A percentile compares a stretch with the other conserved stretches of the same genome.
Evolutionary conservation across 2,888 invertebrate species (phyloP).

Genomic region (Diarsia brunnea): DNA sequence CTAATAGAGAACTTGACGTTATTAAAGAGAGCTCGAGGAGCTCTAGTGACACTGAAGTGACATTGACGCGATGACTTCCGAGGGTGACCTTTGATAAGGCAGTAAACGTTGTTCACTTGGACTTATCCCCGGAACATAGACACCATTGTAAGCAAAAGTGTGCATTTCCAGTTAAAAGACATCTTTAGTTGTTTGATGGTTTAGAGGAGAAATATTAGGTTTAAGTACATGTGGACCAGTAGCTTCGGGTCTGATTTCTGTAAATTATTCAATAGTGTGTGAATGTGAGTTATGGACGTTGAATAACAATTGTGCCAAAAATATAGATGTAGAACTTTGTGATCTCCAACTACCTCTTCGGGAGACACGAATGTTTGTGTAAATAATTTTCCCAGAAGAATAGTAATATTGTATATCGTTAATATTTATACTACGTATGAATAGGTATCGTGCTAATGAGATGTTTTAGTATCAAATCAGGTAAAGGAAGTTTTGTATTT

Average conservation of each 20-base stretch:
- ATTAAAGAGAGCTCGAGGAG: conserved; percentile 90
- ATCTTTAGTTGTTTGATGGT: conserved; percentile 73
- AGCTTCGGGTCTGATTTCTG: conserved; percentile 79
- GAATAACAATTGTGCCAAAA: conserved; percentile 62
- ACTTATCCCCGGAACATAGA: conserved; percentile 78
- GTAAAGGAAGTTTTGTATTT: conserved; percentile 75
- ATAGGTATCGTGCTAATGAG: conserved; percentile 47
- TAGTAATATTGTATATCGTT: conserved; percentile 55
- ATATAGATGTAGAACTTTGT: conserved; percentile 55
- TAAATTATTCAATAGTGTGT: conserved; percentile 69
- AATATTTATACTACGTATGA: conserved; percentile 62
- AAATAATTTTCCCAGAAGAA: conserved; percentile 58
- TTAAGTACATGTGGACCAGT: conserved; percentile 83
- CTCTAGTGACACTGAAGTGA: conserved; percentile 90
- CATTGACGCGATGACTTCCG: conserved; percentile 89
- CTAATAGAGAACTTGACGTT: conserved; percentile 89
- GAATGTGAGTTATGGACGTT: conserved; percentile 54
- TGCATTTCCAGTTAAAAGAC: conserved; percentile 71
- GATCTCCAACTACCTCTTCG: conserved; percentile 47
- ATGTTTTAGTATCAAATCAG: conserved; percentile 60
- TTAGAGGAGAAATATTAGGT: conserved; percentile 71
- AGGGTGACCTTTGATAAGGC: conserved; percentile 86
- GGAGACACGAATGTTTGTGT: conserved; percentile 55
- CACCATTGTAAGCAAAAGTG: conserved; percentile 77
- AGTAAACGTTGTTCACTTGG: conserved; percentile 86